Base-by-base conservation (phyloP, 1,140 invertebrate genomes). In the Drosophila sechellia region DNA sequence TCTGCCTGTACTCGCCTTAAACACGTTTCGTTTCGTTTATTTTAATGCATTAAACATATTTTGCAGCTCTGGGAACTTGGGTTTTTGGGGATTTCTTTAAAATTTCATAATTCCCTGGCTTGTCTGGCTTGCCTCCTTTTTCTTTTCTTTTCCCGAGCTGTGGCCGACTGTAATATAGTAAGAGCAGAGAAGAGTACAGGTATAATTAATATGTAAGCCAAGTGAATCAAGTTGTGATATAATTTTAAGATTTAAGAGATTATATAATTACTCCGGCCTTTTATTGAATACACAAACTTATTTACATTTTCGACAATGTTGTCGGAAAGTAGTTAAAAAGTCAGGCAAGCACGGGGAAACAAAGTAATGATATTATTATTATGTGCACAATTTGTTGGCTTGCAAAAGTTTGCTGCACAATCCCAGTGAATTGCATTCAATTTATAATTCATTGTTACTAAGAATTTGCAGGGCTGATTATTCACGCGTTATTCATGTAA, bases 41-140 rank as follows among this genome's bases (percentile, higher is more conserved):
- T 64, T 73, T 59, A 73, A 77, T 49, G 60, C 65, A 60, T 76
- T 68, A 48, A 78, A 78, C 73, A 85, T 85, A 60, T 77, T 60
- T 64, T 53, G 54, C 35, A 25, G 59, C 37, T 31, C 45, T 45
- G 45, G 68, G 55, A 46, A 56, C 46, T 59, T 71, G 57, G 48
- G 20, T 61, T 78, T 69, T 66, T 46, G 46, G 46, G 45, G 46
- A 66, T 79, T 79, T 79, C 71, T 57, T 56, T 69, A 59, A 68
- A 63, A 87, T 86, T 86, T 86, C 81, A 86, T 81, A 87, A 86
- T 81, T 75, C 61, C 46, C 65, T 53, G 63, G 22, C 73, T 48
- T 48, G 56, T 53, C 68, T 40, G 56, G 42, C 15, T 56, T 40
- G 56, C 35, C 15, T 56, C 39, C 60, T 35, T 48, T 35, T 52